Evolutionary conservation across 2,888 invertebrate species (phyloP).

Genomic region (Eilema sororculum): DNA sequence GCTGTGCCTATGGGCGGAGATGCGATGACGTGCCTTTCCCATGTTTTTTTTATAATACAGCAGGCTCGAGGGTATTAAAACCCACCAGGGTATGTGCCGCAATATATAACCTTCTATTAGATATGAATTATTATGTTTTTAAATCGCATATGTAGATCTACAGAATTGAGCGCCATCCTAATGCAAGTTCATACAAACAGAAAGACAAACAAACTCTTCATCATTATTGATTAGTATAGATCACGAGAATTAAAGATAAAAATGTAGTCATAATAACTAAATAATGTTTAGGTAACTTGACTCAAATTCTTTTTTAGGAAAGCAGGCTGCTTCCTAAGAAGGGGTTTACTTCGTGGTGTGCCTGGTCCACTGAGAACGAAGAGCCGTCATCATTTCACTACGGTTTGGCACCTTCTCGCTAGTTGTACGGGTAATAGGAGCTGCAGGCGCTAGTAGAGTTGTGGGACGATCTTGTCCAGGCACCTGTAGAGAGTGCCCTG

Average conservation of each 20-base stretch:
- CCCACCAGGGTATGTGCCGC: no score
- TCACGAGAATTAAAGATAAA: slow-evolving; percentile 42
- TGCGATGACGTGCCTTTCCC: no score
- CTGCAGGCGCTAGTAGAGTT: slow-evolving; percentile 84
- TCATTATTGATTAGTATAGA: not conserved
- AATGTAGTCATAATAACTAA: slow-evolving; percentile 48
- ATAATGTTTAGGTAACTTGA: slow-evolving; percentile 61
- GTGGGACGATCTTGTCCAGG: slow-evolving; percentile 67
- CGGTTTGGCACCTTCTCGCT: slow-evolving; percentile 95
- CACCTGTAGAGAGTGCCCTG: slow-evolving; percentile 87
- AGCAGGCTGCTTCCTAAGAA: slow-evolving; percentile 15
- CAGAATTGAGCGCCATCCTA: no score
- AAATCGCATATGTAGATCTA: not conserved
- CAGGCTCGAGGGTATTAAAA: not conserved
- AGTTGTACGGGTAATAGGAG: slow-evolving; percentile 91
- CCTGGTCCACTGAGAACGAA: slow-evolving; percentile 94
- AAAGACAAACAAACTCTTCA: not conserved
- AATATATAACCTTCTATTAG: not conserved
- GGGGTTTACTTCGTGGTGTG: slow-evolving; percentile 93
- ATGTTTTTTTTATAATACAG: not conserved
- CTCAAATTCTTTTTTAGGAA: slow-evolving; percentile 47
- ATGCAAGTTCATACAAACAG: not conserved
- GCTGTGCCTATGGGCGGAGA: not conserved
- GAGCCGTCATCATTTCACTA: slow-evolving; percentile 94
- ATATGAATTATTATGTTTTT: not conserved